Base-by-base conservation (phyloP, 2,113 vertebrate genomes). In the Toxotes jaculatrix region DNA sequence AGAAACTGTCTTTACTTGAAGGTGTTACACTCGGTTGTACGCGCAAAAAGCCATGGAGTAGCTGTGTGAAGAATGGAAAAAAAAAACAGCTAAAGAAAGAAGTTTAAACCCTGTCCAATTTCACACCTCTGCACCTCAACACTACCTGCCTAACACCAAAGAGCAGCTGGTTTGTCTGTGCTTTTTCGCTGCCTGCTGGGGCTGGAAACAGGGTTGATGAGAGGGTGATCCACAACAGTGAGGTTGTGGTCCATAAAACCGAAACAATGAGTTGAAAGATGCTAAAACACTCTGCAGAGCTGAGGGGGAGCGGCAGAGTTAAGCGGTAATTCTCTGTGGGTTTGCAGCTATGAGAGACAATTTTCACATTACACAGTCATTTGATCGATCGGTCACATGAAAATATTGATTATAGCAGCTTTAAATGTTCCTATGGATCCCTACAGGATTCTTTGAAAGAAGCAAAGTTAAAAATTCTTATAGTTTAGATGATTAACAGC, bases 101-200 rank as follows among this genome's bases (percentile, higher is more conserved):
- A 75, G 61, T 84, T 87, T 66, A 80, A 74, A 47, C 63, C 76
- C 69, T 36, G 85, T 86, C 69, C 75, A 91, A 89, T 89, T 89
- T 88, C 87, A 91, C 87, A 89, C 80, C 76, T 73, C 79, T 74
- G 72, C 79, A 74, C 82, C 65, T 69, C 77, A 74, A 36, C 42
- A 60, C 74, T 49, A 75, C 79, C 67, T 34, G 80, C 71, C 62
- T 68, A 14, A 53, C 75, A 31, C 63, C 63, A 31, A 49, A 23
- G 81, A 74, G 81, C 68, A 40, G 74, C 51, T 32, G 1, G 43
- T 78, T 84, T 82, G 63, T 73, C 73, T 5, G 32, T 19, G 32
- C 72, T 66, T 84, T 63, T 64, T 70, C 27, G 3, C 45, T 67
- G 69, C 82, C 79, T 32, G 66, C 82, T 79, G 84, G 45, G 76